Conservation (phyloP, 2,113 vertebrate species). For the Gymnocephalus cernua region DNA sequence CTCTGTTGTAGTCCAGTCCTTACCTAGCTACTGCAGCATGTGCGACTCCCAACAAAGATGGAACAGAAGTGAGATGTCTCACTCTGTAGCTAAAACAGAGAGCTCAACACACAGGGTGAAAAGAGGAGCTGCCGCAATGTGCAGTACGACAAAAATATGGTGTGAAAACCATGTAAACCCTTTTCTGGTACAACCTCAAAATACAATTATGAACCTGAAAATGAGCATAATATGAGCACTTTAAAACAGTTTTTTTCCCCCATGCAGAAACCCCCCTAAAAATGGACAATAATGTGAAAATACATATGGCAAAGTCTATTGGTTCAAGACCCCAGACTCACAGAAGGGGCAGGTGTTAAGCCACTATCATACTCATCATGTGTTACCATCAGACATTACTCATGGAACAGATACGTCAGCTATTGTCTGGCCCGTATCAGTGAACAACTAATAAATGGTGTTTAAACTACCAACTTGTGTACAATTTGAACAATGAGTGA, state of each 20-base stretch:
- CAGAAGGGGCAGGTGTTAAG: slow-evolving; percentile 38
- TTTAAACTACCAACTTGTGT: slow-evolving; percentile 1
- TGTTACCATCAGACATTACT: slow-evolving; percentile 39
- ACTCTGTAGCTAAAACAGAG: no score
- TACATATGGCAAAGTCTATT: neutral
- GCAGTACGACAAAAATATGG: no score
- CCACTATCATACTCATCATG: slow-evolving; percentile 28
- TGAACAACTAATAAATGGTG: neutral
- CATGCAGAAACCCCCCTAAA: slow-evolving; percentile 21
- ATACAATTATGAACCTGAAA: no score
- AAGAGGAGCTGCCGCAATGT: no score
- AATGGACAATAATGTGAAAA: slow-evolving; percentile 1
- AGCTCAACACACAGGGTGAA: no score
- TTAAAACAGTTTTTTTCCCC: neutral
- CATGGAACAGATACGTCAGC: slow-evolving; percentile 40
- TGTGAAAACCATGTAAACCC: no score
- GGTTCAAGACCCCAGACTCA: slow-evolving; percentile 5
- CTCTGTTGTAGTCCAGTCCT: no score
- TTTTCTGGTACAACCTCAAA: no score
- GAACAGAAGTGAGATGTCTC: no score
- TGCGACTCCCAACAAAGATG: no score
- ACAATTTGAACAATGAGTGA: slow-evolving; percentile 21
- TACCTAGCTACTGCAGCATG: no score
- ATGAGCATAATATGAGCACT: no score
- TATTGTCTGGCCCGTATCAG: neutral